A percentile compares a stretch with the other conserved stretches of the same genome.
These are phyloP conservation scores for Hippoglossus stenolepis DNA, from an alignment of 2,113 vertebrate genomes.

Conservation along the genomic window DNA sequence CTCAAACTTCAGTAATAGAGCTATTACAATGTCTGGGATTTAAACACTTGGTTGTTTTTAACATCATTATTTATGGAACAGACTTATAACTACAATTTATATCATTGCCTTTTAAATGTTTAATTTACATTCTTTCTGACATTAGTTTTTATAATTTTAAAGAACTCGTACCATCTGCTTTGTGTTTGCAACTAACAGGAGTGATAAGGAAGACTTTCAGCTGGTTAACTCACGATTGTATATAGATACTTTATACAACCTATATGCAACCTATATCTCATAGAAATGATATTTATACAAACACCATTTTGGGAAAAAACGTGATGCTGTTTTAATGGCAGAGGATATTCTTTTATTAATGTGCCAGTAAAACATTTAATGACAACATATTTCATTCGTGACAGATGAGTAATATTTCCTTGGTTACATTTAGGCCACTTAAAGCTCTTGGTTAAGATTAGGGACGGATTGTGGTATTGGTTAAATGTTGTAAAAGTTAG, in stretches of 20 bases:
- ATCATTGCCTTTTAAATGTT: slow-evolving; percentile 1
- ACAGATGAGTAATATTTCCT: too few relatives aligned
- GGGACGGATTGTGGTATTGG: slow-evolving; percentile 1
- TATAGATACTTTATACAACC: background rate
- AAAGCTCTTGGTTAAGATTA: slow-evolving; percentile 9
- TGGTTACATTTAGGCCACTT: background rate
- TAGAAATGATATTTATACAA: background rate
- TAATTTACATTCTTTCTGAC: slow-evolving; percentile 30
- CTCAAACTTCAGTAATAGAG: slow-evolving; percentile 3
- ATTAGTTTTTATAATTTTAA: slow-evolving; percentile 21
- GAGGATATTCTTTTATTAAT: background rate
- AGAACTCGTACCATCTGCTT: slow-evolving; percentile 37
- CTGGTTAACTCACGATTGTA: background rate
- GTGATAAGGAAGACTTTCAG: slow-evolving; percentile 10
- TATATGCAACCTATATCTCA: too few relatives aligned
- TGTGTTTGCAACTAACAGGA: slow-evolving; percentile 21
- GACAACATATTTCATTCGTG: background rate
- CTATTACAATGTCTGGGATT: background rate
- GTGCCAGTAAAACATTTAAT: background rate
- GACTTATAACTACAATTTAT: slow-evolving; percentile 34
- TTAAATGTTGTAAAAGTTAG: slow-evolving; percentile 3
- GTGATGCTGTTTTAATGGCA: background rate
- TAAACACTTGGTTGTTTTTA: background rate
- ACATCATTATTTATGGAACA: slow-evolving; percentile 48
- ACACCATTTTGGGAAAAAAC: background rate